These are phyloP conservation scores for Xestia rhomboidea DNA, from an alignment of 2,888 invertebrate species.

Conservation along the genomic window DNA sequence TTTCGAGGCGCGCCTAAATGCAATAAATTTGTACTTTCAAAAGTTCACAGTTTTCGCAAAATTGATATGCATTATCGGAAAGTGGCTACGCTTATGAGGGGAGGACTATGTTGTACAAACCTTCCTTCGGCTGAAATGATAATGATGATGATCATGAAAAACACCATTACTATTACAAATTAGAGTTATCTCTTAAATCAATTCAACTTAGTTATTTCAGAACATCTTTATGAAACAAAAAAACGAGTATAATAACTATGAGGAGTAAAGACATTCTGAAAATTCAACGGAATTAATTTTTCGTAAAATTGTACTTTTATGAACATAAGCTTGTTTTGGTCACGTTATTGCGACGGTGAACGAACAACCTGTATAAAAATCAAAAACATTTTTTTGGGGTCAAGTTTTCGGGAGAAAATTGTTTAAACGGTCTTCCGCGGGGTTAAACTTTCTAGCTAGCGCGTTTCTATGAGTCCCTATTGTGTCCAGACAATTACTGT, in stretches of 20 bases:
- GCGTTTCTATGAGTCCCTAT: not conserved
- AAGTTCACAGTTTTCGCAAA: too few species aligned
- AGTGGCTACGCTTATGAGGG: not conserved
- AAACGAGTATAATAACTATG: not conserved
- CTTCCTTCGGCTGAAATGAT: not conserved
- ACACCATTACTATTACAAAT: not conserved
- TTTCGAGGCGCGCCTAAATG: not conserved
- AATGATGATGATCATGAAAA: not conserved
- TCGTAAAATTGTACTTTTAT: not conserved
- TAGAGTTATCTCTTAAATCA: not conserved
- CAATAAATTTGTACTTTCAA: not conserved
- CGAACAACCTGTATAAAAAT: constrained; percentile 16
- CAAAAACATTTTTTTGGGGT: constrained; percentile 13
- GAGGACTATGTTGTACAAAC: not conserved
- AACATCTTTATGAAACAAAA: not conserved
- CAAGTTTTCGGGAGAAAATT: constrained; percentile 19
- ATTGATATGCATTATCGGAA: not conserved
- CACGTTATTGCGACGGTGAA: not conserved
- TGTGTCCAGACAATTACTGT: not conserved
- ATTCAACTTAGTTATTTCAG: not conserved
- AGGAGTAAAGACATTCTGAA: not conserved
- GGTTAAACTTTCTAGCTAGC: constrained; percentile 15
- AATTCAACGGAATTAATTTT: not conserved
- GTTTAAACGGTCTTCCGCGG: constrained; percentile 36
- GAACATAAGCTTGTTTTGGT: not conserved